Percentiles rank a stretch among this genome's conserved stretches.
Evolutionary conservation across 2,888 invertebrate genomes (phyloP).

Genomic region (Linyphia triangularis): DNA sequence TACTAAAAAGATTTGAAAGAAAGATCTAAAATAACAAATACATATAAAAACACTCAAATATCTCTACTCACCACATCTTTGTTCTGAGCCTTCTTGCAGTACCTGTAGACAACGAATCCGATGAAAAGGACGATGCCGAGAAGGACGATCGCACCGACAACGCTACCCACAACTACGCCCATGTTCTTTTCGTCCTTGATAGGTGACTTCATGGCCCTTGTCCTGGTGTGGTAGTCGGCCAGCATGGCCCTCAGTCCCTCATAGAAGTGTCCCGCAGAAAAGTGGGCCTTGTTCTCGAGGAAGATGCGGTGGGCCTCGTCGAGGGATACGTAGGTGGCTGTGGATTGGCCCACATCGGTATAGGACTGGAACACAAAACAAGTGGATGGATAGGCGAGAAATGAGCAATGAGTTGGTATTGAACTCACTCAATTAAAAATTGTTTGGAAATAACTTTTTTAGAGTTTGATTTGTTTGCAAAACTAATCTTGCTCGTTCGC

Average conservation of each 20-base stretch:
- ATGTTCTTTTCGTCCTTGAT: conserved; percentile 14
- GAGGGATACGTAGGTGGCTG: conserved; percentile 35
- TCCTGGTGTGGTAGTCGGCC: conserved; percentile 27
- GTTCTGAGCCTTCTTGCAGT: neutral
- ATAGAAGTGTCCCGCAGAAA: conserved; percentile 41
- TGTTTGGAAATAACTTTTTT: too few species aligned
- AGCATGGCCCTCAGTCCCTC: conserved; percentile 61
- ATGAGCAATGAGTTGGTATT: too few species aligned
- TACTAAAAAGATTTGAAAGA: too few species aligned
- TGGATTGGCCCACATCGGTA: conserved; percentile 62
- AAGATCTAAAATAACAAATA: too few species aligned
- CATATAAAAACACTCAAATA: neutral
- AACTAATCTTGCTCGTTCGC: too few species aligned
- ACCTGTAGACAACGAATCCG: conserved; percentile 36
- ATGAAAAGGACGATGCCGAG: conserved; percentile 55
- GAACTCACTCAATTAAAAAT: too few species aligned
- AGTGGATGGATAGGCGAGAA: too few species aligned
- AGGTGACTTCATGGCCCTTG: neutral
- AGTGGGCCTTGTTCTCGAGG: conserved; percentile 54
- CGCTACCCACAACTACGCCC: conserved; percentile 47
- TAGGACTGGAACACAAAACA: too few species aligned
- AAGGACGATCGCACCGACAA: conserved; percentile 48
- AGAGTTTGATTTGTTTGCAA: too few species aligned
- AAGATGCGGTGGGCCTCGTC: conserved; percentile 62
- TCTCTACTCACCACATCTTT: conserved; percentile 19